Base-by-base conservation (phyloP, 2,797 vertebrate species). In the Zalophus californianus region DNA sequence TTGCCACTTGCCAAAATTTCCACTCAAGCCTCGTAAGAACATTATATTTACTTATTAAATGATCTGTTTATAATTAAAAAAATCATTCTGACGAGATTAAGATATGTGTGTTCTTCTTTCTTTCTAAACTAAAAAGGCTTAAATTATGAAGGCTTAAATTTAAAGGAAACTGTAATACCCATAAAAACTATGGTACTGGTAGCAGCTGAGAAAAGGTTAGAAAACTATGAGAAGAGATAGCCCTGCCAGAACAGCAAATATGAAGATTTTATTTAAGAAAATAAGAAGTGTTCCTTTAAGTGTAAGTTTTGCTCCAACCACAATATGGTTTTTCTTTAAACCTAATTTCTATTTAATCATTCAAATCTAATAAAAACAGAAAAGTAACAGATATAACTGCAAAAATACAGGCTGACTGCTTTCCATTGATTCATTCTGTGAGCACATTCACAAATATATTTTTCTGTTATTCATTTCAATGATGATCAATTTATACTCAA, bases 281-380 rank as follows among this genome's bases (percentile, higher is more conserved):
- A 93, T 86, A 68, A 85, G 6, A 77, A 93, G 38, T 54, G 80
- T 95, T 80, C 78, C 50, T 91, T 68, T 84, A 32, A 93, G 58
- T 79, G 58, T 23, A 85, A 58, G 10, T 5, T 79, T 89, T 91
- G 79, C 86, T 58, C 50, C 97, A 98, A 94, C 85, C 27, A 94
- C 70, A 90, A 9, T 97, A 35, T 92, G 14, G 5, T 70, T 38
- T 95, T 92, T 25, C 83, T n/a, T 92, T 90, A 29, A 96, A 96
- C 83, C 92, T 89, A 64, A 95, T 98, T 98, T 97, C 92, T 68
- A 97, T 97, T 98, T 96, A 70, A 96, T 94, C 35, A 41, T 96
- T 97, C 72, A 97, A 84, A 79, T 97, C 97, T 96, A 98, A 98
- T 97, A 91, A 96, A 94, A 94, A 58, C 73, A 83, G 82, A 95